phyloP scores from a whole-genome alignment of 2,888 invertebrate species.

The Rapana venosa region DNA sequence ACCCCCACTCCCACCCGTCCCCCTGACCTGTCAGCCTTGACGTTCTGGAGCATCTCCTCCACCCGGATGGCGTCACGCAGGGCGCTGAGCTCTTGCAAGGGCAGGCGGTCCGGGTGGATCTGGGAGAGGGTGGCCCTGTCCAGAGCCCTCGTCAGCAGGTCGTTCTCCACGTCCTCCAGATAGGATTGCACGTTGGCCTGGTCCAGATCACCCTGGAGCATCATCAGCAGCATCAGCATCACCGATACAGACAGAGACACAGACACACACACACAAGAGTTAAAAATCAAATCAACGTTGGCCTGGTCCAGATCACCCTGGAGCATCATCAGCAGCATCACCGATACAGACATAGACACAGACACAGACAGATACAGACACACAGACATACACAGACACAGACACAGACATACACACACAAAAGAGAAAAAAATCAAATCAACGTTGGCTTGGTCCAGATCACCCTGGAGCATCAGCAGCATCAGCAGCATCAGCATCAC shows the following conservation, averaged over 20 bases:
- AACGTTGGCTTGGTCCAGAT: slow-evolving; percentile 42
- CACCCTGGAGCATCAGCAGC: slow-evolving; percentile 20
- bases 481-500: not conserved
- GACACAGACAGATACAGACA: no score
- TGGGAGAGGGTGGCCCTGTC: slow-evolving; percentile 67
- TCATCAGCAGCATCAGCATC: not conserved
- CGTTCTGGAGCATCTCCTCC: slow-evolving; percentile 52
- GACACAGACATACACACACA: not conserved
- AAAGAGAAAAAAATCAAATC: no score
- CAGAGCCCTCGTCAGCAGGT: slow-evolving; percentile 64
- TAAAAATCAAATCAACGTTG: slow-evolving; percentile 7
- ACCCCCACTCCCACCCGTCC: not conserved
- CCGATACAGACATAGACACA: no score
- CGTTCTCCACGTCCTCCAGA: slow-evolving; percentile 69
- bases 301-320: slow-evolving; percentile 42
- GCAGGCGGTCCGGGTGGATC: slow-evolving; percentile 53
- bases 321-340: not conserved
- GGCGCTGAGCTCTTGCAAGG: slow-evolving; percentile 48
- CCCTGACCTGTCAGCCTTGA: slow-evolving; percentile 34
- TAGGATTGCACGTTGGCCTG: slow-evolving; percentile 40
- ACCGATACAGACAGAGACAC: not conserved
- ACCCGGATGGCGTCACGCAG: slow-evolving; percentile 52
- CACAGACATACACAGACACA: not conserved
- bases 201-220: slow-evolving; percentile 37
- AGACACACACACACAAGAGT: no score